phyloP scores from a whole-genome alignment of 2,888 invertebrate genomes.

The Cheilosia impressa region DNA sequence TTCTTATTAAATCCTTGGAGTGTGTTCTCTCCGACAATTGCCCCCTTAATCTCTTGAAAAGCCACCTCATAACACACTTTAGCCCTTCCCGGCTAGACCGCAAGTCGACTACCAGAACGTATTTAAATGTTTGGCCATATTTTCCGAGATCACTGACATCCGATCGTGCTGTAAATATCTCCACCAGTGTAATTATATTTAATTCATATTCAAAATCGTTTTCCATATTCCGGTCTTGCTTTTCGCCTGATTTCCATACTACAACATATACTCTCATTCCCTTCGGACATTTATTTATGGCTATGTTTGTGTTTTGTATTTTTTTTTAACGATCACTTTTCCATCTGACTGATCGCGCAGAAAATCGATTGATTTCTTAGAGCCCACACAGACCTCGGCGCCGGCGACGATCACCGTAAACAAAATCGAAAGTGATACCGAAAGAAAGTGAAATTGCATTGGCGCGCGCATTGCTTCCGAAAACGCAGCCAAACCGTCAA shows the following conservation, averaged over 20 bases:
- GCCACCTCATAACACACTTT: too few relatives aligned
- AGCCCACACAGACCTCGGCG: constrained; percentile 8
- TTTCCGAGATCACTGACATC: too few relatives aligned
- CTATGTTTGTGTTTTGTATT: not conserved
- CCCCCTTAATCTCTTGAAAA: too few relatives aligned
- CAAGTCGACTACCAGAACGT: too few relatives aligned
- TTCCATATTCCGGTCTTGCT: too few relatives aligned
- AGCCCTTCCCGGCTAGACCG: too few relatives aligned
- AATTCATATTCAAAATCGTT: too few relatives aligned
- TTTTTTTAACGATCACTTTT: constrained; percentile 12
- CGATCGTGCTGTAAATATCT: too few relatives aligned
- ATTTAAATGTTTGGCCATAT: too few relatives aligned
- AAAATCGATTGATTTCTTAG: constrained; percentile 4
- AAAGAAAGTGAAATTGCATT: constrained; percentile 53
- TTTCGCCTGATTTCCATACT: not conserved
- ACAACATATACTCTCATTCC: not conserved
- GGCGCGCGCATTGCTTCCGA: constrained; percentile 32
- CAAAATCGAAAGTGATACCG: constrained; percentile 27
- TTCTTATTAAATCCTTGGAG: too few relatives aligned
- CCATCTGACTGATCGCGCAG: constrained; percentile 25
- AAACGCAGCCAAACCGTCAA: constrained; percentile 48
- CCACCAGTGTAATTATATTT: too few relatives aligned
- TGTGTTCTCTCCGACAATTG: too few relatives aligned
- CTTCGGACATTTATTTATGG: constrained; percentile 9
- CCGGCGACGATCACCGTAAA: not conserved